Base-by-base conservation (phyloP, 1,140 invertebrate genomes). In the Brachionus koreanus region DNA sequence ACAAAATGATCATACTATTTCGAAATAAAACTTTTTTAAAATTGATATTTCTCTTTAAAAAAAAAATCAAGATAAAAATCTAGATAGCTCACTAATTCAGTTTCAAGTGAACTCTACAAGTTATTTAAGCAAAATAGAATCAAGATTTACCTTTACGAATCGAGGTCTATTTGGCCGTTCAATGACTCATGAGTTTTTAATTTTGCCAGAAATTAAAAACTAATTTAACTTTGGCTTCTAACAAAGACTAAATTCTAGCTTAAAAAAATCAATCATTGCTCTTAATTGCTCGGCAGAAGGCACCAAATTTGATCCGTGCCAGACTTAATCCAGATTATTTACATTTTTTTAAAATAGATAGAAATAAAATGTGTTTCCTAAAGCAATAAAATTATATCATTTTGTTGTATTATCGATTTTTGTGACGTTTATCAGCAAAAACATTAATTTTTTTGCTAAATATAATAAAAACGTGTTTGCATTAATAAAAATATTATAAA, bases 81-180 rank as follows among this genome's bases (percentile, higher is more conserved):
- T 35, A 65, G 63, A 65, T 65, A 65, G 2, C 49, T 57, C 49
- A 23, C 19, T 57, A 57, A 16, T 52, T 52, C 46, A 52, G 16
- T 35, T 69, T 69, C 65, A 69, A 65, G 63, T 69, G 65, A 69
- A 69, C 65, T 69, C 37, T 69, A 69, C 2, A 69, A 65, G 33
- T 65, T 13, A 65, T 5, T 37, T n/a, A 4, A 65, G 35, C 29
- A 69, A 69, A 69, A 69, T 69, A 69, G 37, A 69, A 69, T 39
- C 65, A 69, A 69, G 65, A 19, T 69, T 69, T 69, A 69, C 65
- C 65, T 69, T 69, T 57, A 25, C 19, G 49, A 57, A 57, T 57
- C 49, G 49, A 57, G 49, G 49, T 57, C 5, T 57, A 23, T 19
- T 57, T 19, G 49, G 49, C 49, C 49, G 49, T 19, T 23, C 49